Conservation (phyloP, 2,113 vertebrate species). For the Apeltes quadracus region DNA sequence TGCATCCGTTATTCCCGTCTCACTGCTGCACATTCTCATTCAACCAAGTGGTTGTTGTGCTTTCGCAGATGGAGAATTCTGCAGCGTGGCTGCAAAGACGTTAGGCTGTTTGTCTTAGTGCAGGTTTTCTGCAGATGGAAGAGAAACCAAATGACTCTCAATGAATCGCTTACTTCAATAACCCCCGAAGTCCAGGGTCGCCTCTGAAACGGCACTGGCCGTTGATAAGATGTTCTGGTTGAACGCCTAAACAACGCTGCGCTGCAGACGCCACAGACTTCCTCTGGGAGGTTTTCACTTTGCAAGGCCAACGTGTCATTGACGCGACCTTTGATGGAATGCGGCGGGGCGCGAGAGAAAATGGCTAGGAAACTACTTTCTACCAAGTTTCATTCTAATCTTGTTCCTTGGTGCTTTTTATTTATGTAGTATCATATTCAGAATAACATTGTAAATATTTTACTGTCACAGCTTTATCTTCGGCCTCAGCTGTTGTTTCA, state of each 20-base stretch:
- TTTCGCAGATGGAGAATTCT: too few relatives aligned
- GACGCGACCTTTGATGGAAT: not conserved
- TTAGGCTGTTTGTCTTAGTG: not conserved
- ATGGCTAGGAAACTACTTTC: too few relatives aligned
- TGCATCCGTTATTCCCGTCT: not conserved
- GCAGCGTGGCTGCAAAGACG: not conserved
- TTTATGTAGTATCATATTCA: not conserved
- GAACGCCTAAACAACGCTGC: not conserved
- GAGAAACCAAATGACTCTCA: not conserved
- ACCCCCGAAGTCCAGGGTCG: not conserved
- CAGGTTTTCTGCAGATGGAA: not conserved
- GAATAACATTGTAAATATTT: not conserved
- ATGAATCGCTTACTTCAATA: not conserved
- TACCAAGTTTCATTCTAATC: not conserved
- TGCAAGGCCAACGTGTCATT: not conserved
- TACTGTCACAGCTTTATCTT: not conserved
- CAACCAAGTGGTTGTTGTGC: not conserved
- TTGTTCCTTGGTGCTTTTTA: not conserved
- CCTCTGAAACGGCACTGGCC: too few relatives aligned
- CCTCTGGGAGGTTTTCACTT: not conserved
- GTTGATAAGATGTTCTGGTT: slow-evolving; percentile 18
- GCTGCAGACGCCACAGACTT: not conserved
- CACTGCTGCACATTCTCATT: slow-evolving; percentile 5
- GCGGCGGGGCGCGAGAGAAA: not conserved
- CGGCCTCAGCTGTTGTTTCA: not conserved